These are phyloP conservation scores for Netelia fuscicornis DNA, from an alignment of 2,888 invertebrate genomes.

Conservation along the genomic window DNA sequence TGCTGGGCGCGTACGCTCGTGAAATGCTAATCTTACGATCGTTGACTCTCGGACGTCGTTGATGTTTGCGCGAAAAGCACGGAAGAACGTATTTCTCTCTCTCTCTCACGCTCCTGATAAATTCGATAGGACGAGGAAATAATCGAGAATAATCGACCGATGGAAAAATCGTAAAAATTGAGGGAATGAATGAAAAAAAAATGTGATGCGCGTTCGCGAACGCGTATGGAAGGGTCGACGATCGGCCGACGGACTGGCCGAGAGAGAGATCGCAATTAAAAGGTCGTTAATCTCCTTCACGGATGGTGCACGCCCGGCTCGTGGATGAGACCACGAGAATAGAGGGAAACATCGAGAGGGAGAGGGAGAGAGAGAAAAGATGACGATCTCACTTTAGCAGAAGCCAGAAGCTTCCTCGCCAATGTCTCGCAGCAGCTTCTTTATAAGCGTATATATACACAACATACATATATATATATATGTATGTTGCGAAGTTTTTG, in stretches of 20 bases:
- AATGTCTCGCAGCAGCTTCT: slow-evolving; percentile 41
- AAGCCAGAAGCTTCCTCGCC: slow-evolving; percentile 57
- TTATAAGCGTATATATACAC: neutral
- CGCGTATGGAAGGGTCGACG: slow-evolving; percentile 61
- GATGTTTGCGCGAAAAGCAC: neutral
- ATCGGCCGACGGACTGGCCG: slow-evolving; percentile 50
- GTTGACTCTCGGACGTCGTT: neutral
- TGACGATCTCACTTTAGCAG: slow-evolving; percentile 71
- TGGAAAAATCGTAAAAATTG: slow-evolving; percentile 16
- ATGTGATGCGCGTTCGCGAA: neutral
- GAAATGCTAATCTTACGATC: slow-evolving; percentile 48
- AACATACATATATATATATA: neutral
- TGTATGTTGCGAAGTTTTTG: neutral
- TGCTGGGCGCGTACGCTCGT: slow-evolving; percentile 20
- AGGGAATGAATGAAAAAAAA: slow-evolving; percentile 6
- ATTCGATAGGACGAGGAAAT: neutral
- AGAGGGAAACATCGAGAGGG: slow-evolving; percentile 70
- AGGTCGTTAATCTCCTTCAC: slow-evolving; percentile 78
- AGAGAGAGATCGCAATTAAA: slow-evolving; percentile 76
- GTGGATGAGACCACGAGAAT: slow-evolving; percentile 48
- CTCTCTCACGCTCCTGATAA: too few species aligned
- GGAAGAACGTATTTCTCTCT: neutral
- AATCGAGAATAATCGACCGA: slow-evolving; percentile 12
- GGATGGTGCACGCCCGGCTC: slow-evolving; percentile 67
- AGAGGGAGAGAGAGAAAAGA: slow-evolving; percentile 55